phyloP scores from a whole-genome alignment of 2,113 vertebrate genomes.

The Alces alces region DNA sequence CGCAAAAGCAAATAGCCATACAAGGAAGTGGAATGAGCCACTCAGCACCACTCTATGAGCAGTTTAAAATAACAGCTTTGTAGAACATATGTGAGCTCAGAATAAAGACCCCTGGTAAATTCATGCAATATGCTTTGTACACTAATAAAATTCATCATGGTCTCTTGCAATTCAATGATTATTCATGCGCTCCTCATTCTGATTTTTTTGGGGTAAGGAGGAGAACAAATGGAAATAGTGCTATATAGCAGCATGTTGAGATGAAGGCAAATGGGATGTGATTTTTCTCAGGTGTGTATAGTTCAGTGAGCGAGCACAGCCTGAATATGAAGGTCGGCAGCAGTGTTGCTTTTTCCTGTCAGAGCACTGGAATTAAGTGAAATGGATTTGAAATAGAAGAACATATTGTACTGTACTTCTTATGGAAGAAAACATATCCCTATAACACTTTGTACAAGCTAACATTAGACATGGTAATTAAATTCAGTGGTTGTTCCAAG shows the following conservation, averaged over 20 bases:
- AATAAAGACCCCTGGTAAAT: conserved; percentile 72
- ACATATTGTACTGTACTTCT: conserved; percentile 81
- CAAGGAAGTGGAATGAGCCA: conserved; percentile 55
- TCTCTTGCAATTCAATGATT: conserved; percentile 55
- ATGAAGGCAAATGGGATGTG: conserved; percentile 59
- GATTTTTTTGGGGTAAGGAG: not conserved
- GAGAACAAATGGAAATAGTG: conserved; percentile 35
- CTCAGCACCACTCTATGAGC: conserved; percentile 18
- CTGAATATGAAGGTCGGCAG: conserved; percentile 66
- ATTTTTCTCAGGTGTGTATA: conserved; percentile 66
- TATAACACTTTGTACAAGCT: conserved; percentile 83
- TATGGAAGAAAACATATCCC: conserved; percentile 81
- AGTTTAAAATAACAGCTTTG: conserved; percentile 66
- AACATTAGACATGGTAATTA: conserved; percentile 85
- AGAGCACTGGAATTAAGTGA: conserved; percentile 76
- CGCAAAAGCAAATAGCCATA: conserved; percentile 54
- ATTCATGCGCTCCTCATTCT: conserved; percentile 55
- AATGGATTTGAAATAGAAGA: conserved; percentile 80
- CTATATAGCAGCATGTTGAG: conserved; percentile 42
- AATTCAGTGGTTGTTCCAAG: conserved; percentile 82
- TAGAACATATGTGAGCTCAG: conserved; percentile 69
- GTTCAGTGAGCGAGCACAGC: conserved; percentile 50
- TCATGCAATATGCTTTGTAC: conserved; percentile 68
- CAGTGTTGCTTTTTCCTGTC: conserved; percentile 68
- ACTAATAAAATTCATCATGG: conserved; percentile 56